A percentile compares a stretch with the other conserved stretches of the same genome.
Evolutionary conservation across 2,888 invertebrate genomes (phyloP).

Genomic region (Metopia argyrocephala): DNA sequence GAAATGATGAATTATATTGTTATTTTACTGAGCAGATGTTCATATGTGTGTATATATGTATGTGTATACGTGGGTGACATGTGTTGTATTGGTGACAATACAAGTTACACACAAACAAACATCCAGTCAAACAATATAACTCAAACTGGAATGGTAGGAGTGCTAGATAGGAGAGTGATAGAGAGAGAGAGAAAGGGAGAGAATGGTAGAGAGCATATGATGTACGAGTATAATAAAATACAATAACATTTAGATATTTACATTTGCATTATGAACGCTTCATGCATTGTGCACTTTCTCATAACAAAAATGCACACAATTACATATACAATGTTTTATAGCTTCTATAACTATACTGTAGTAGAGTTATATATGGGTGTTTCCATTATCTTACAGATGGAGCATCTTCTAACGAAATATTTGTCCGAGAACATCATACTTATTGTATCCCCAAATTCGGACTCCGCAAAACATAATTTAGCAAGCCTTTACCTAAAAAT

Average conservation of each 20-base stretch:
- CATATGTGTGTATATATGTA: neutral
- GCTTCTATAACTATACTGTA: no score
- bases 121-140: no score
- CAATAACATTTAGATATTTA: slow-evolving; percentile 25
- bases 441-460: no score
- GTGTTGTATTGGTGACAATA: neutral
- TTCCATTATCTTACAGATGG: no score
- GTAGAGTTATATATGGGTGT: no score
- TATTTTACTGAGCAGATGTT: neutral
- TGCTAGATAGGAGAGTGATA: neutral
- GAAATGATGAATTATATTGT: slow-evolving; percentile 57
- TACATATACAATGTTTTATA: neutral
- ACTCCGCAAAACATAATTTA: no score
- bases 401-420: no score
- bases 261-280: slow-evolving; percentile 22
- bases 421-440: no score
- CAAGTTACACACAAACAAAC: neutral
- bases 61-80: neutral
- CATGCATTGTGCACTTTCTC: slow-evolving; percentile 23
- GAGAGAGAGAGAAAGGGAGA: neutral
- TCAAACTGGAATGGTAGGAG: neutral
- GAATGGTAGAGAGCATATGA: neutral
- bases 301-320: neutral
- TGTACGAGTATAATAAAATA: neutral
- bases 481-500: no score